Percentiles rank a stretch among this genome's conserved stretches.
Conservation (phyloP, 2,113 vertebrate genomes). For the Poeciliopsis turrubarensis region DNA sequence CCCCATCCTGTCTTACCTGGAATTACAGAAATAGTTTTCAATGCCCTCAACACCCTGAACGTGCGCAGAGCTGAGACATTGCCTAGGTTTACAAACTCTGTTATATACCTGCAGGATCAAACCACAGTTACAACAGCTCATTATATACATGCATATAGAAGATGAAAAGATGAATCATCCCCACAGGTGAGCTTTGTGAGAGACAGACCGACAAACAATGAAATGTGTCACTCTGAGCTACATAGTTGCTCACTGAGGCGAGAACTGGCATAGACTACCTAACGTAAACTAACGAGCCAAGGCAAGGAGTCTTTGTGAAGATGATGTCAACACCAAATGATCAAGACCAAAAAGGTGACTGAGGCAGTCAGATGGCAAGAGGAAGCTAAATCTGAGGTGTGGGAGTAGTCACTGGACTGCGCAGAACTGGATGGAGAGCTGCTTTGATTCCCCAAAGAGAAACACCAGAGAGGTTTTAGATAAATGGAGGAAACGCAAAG, state of each 20-base stretch:
- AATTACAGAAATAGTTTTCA: conserved; percentile 99
- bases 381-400: conserved; percentile 28
- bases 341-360: conserved; percentile 33
- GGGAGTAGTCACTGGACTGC: conserved; percentile 22
- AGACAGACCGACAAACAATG: conserved; percentile 9
- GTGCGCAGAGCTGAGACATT: conserved; percentile 99
- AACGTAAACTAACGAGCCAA: not conserved
- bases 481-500: conserved; percentile 42
- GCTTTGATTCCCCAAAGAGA: conserved; percentile 56
- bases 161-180: conserved; percentile 34
- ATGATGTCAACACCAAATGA: conserved; percentile 34
- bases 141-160: conserved; percentile 71
- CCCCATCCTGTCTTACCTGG: conserved; percentile 94
- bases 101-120: conserved; percentile 99
- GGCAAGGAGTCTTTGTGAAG: conserved; percentile 26
- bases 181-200: conserved; percentile 29
- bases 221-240: not conserved
- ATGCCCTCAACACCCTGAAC: conserved; percentile 99
- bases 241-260: conserved; percentile 4
- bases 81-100: conserved; percentile 99
- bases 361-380: conserved; percentile 27
- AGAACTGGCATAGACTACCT: conserved; percentile 1
- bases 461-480: conserved; percentile 44
- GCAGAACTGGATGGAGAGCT: conserved; percentile 44
- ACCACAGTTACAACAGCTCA: conserved; percentile 91